These are phyloP conservation scores for Phalangium opilio DNA, from an alignment of 2,888 invertebrate species.

Conservation along the genomic window DNA sequence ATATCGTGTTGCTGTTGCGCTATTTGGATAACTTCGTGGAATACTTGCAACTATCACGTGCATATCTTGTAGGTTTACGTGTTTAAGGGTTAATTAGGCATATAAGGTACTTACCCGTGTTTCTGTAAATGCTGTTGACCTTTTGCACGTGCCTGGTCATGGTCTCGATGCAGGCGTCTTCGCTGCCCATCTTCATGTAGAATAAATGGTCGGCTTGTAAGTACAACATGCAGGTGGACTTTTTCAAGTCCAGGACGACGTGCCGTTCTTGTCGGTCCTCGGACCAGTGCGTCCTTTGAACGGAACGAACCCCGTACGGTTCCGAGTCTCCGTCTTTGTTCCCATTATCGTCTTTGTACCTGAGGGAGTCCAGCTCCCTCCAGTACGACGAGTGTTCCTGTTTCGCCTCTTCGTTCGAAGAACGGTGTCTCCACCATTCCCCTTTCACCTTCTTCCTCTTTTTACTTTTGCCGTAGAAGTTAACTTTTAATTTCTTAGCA, in stretches of 20 bases:
- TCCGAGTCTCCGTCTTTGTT: constrained; percentile 17
- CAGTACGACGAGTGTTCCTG: constrained; percentile 9
- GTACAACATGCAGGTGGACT: constrained; percentile 87
- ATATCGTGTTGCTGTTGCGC: too few relatives aligned
- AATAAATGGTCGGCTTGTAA: constrained; percentile 87
- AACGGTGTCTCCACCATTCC: neutral
- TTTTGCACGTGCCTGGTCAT: constrained; percentile 88
- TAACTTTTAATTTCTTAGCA: too few relatives aligned
- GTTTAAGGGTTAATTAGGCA: too few relatives aligned
- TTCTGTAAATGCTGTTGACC: constrained; percentile 47
- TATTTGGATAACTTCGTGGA: too few relatives aligned
- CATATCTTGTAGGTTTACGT: too few relatives aligned
- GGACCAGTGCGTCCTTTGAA: constrained; percentile 20
- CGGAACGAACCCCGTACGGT: constrained; percentile 19
- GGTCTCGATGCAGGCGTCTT: constrained; percentile 86
- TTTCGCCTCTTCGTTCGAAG: neutral
- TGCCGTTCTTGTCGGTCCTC: constrained; percentile 19
- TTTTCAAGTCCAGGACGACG: constrained; percentile 19
- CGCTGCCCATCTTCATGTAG: constrained; percentile 81
- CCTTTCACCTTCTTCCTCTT: too few relatives aligned
- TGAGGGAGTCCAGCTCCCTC: constrained; percentile 18
- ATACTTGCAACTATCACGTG: too few relatives aligned
- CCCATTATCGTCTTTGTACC: constrained; percentile 8
- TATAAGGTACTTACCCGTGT: constrained; percentile 28
- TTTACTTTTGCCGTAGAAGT: too few relatives aligned